Percentiles rank a stretch among this genome's conserved stretches.
Evolutionary conservation across 2,888 invertebrate species (phyloP).

Genomic region (Melanotus villosus): DNA sequence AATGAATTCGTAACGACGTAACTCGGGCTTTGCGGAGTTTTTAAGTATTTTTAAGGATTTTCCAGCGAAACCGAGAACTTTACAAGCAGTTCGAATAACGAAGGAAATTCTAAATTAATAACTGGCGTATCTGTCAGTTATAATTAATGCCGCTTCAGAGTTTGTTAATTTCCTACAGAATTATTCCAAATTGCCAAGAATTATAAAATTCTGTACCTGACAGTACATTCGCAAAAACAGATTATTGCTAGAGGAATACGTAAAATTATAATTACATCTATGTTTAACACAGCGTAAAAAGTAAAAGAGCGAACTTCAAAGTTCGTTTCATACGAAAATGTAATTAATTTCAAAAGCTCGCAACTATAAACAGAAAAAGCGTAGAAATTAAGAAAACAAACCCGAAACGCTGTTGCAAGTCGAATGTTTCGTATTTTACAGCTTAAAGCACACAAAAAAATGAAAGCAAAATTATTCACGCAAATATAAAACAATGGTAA

Average conservation of each 20-base stretch:
- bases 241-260: background rate
- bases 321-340: background rate
- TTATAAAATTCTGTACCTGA: conserved; percentile 4
- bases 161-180: conserved; percentile 15
- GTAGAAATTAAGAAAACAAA: background rate
- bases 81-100: conserved; percentile 5
- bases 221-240: background rate
- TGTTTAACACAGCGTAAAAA: background rate
- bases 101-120: conserved; percentile 14
- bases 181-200: conserved; percentile 9
- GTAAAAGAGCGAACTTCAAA: background rate
- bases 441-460: background rate
- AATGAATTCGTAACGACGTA: background rate
- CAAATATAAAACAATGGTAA: background rate
- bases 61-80: background rate
- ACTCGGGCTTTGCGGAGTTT: background rate
- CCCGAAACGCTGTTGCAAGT: background rate
- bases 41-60: conserved; percentile 2
- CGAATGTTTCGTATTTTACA: background rate
- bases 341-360: conserved; percentile 3
- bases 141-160: conserved; percentile 16
- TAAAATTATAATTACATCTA: conserved; percentile 1
- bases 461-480: conserved; percentile 9
- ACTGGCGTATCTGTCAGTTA: conserved; percentile 12
- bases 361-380: background rate